These are phyloP conservation scores for Diaprepes abbreviatus DNA, from an alignment of 2,888 invertebrate genomes.

Conservation along the genomic window DNA sequence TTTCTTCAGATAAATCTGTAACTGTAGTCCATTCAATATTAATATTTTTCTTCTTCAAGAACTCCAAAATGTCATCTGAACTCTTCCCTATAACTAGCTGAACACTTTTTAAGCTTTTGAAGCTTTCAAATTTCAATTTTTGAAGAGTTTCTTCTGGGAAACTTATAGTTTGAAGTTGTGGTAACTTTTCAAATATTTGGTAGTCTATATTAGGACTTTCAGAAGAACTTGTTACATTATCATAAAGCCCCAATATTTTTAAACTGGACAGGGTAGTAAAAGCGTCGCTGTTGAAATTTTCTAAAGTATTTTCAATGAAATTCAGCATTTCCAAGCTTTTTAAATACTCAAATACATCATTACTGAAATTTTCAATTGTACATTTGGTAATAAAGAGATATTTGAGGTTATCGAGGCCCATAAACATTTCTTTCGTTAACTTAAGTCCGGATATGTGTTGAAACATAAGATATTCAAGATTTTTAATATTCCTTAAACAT, in stretches of 20 bases:
- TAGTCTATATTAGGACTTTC: constrained; percentile 2
- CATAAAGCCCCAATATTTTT: constrained; percentile 7
- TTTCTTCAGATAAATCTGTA: constrained; percentile 7
- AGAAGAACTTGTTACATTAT: neutral
- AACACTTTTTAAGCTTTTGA: constrained; percentile 18
- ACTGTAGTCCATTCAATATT: constrained; percentile 12
- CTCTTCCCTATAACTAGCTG: neutral
- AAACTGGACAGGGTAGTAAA: constrained; percentile 5
- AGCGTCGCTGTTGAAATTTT: neutral
- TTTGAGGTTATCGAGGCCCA: neutral
- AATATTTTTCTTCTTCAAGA: constrained; percentile 4
- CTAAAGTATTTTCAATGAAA: constrained; percentile 8
- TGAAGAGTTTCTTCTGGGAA: constrained; percentile 24
- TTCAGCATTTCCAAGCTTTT: constrained; percentile 8
- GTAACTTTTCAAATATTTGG: constrained; percentile 7
- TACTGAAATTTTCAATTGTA: constrained; percentile 1
- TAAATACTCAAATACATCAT: neutral
- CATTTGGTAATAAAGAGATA: constrained; percentile 21
- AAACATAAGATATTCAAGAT: constrained; percentile 18
- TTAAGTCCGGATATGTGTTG: neutral
- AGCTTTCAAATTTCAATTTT: neutral
- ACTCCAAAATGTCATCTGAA: constrained; percentile 1
- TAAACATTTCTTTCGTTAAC: neutral
- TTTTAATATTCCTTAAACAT: neutral
- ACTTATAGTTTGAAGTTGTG: constrained; percentile 8